Evolutionary conservation across 2,113 vertebrate genomes (phyloP), one percentile per base, ranked within the genome.

Genomic region (Nesospiza acunhae): DNA sequence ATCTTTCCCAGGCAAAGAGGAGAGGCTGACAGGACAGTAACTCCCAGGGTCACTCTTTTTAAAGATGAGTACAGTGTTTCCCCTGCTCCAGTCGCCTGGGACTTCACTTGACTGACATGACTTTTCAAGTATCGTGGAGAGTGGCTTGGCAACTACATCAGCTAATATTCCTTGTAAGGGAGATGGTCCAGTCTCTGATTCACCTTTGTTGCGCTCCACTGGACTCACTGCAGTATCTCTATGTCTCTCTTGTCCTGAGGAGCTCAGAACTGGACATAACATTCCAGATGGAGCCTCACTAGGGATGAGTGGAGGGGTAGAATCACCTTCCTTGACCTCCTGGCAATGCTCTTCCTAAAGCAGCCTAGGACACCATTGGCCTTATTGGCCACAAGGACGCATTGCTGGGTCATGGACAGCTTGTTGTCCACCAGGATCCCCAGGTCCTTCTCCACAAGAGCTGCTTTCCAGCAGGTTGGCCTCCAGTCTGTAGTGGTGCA

Each of bases 31-130:
- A 58, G 35, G 13, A 50, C 35, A 85, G 30, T 11, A 31, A 21
- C 11, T 44, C 18, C 62, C 13, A 22, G 11, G 37, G 13, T 44
- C 44, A 35, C 17, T 4, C 13, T 59, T 67, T 50, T 37, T 5
- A 44, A 86, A 59, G 14, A 59, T 7, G 22, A 27, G 27, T 15
- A 60, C 11, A 44, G 11, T 37, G 18, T 59, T 67, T 52, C 2
- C 37, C 21, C 7, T 0, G 1, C 30, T 75, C 19, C 35, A 30
- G 24, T 41, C 1, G 0, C 27, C 28, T 46, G 47, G 33, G 6
- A 14, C 44, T 44, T 59, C 44, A 10, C 31, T 50, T 18, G 44
- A 27, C 27, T 68, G 22, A 39, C 14, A 52, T 33, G 72, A 44
- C 7, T 77, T 37, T 68, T 37, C 9, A 23, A 37, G 9, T 31